Percentiles rank a stretch among this genome's conserved stretches.
Evolutionary conservation across 2,113 vertebrate species (phyloP).

Genomic region (Seriola aureovittata): DNA sequence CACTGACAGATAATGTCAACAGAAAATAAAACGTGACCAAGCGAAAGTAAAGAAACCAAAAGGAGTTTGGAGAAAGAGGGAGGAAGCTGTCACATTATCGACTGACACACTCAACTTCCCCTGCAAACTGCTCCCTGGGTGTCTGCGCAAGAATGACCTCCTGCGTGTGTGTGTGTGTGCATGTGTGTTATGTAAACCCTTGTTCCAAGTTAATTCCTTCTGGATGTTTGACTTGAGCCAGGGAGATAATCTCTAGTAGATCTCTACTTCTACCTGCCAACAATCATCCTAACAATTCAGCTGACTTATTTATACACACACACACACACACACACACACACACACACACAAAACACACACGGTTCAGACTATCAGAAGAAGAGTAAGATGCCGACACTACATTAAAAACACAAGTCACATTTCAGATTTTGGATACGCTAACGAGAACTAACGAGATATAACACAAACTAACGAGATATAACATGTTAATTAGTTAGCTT

Average conservation of each 20-base stretch:
- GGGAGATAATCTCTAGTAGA: constrained; percentile 64
- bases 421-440: neutral
- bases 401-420: neutral
- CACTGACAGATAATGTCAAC: constrained; percentile 65
- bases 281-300: constrained; percentile 44
- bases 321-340: neutral
- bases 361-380: neutral
- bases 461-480: too few relatives aligned
- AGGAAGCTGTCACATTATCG: constrained; percentile 70
- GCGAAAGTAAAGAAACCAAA: constrained; percentile 26
- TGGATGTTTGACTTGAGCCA: constrained; percentile 66
- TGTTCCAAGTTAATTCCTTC: constrained; percentile 59
- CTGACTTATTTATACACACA: constrained; percentile 18
- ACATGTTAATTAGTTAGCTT: neutral
- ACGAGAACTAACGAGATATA: too few relatives aligned
- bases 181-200: constrained; percentile 39
- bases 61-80: constrained; percentile 5
- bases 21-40: constrained; percentile 29
- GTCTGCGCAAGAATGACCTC: constrained; percentile 10
- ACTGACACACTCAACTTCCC: constrained; percentile 67
- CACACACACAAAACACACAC: neutral
- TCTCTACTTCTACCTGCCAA: constrained; percentile 62
- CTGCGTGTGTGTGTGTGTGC: constrained; percentile 27
- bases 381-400: neutral
- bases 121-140: neutral